Percentiles rank a stretch among this genome's conserved stretches.
These are phyloP conservation scores for Agelaius tricolor DNA, from an alignment of 2,113 vertebrate genomes.

Conservation along the genomic window DNA sequence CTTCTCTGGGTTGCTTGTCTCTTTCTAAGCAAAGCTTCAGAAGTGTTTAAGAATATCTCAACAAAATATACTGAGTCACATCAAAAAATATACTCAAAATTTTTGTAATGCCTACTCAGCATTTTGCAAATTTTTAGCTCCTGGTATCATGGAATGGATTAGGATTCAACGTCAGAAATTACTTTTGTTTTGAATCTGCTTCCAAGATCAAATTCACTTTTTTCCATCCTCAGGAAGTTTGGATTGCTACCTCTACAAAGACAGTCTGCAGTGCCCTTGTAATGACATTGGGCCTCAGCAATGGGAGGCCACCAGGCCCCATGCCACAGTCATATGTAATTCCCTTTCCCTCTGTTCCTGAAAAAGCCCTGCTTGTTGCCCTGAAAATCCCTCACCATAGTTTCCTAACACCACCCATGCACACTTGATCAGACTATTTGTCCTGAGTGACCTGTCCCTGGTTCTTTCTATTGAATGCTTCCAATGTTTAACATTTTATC, in stretches of 20 bases:
- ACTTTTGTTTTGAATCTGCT: not conserved
- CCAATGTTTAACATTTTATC: not conserved
- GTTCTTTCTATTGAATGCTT: not conserved
- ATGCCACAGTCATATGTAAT: not conserved
- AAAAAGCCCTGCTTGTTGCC: not conserved
- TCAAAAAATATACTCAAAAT: not conserved
- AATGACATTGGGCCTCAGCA: not conserved
- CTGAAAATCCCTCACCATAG: not conserved
- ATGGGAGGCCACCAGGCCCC: fast-evolving
- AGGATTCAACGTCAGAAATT: not conserved
- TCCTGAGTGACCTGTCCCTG: not conserved
- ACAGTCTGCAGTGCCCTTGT: not conserved
- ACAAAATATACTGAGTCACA: not conserved
- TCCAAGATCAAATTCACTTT: not conserved
- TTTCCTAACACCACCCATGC: not conserved
- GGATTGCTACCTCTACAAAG: not conserved
- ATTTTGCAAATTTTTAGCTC: not conserved
- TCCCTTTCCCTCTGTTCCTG: not conserved
- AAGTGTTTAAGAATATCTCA: not conserved
- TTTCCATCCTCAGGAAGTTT: not conserved
- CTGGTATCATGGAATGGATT: not conserved
- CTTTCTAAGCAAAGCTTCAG: not conserved
- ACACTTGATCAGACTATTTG: not conserved
- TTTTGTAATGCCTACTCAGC: not conserved
- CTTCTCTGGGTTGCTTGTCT: not conserved